phyloP scores from a whole-genome alignment of 2,888 invertebrate species.

The Digitonthophagus gazella region DNA sequence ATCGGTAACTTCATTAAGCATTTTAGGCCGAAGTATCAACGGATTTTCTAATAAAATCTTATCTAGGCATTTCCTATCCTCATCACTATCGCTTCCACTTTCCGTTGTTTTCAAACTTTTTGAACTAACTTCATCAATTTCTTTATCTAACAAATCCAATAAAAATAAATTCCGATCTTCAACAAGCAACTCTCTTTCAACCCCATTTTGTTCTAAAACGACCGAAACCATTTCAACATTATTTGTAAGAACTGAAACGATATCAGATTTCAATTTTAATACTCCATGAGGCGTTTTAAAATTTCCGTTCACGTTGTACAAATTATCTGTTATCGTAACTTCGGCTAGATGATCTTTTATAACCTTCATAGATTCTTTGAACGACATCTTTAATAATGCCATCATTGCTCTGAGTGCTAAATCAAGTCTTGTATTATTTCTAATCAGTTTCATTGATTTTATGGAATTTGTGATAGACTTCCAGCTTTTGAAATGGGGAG shows the following conservation, averaged over 20 bases:
- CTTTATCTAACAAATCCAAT: neutral
- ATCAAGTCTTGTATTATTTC: neutral
- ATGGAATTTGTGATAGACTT: neutral
- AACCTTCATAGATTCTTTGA: neutral
- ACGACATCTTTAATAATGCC: neutral
- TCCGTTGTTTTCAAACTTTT: no score
- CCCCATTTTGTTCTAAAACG: neutral
- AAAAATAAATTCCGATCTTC: neutral
- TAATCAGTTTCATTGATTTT: slow-evolving; percentile 9
- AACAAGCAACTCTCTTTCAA: neutral
- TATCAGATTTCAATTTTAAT: neutral
- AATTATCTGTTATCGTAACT: neutral
- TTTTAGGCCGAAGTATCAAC: neutral
- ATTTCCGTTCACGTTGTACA: neutral
- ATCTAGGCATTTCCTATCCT: neutral
- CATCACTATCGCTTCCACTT: neutral
- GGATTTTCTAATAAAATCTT: neutral
- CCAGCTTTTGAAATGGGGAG: slow-evolving; percentile 18
- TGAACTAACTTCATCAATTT: neutral
- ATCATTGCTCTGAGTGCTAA: neutral
- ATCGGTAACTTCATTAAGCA: neutral
- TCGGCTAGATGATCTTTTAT: neutral
- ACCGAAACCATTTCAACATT: neutral
- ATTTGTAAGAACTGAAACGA: neutral
- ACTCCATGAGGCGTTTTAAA: neutral